Evolutionary conservation across 2,113 vertebrate species (phyloP).

Genomic region (Bubo blakistoni): DNA sequence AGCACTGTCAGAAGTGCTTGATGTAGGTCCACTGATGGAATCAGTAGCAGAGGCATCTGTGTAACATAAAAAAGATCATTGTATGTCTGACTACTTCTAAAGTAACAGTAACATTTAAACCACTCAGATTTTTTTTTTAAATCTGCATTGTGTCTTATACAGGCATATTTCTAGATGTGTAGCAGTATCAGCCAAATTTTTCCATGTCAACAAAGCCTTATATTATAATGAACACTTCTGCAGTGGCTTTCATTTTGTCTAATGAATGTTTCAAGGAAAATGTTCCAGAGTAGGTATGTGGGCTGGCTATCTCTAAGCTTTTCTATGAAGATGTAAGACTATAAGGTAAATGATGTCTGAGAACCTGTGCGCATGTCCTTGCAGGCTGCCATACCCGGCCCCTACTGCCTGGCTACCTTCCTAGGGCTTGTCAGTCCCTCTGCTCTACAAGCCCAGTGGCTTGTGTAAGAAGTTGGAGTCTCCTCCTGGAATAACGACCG

Average conservation of each 20-base stretch:
- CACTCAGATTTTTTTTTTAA: not conserved
- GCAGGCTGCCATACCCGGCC: not conserved
- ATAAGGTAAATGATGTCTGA: not conserved
- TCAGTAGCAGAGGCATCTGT: not conserved
- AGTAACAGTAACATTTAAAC: not conserved
- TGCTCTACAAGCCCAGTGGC: not conserved
- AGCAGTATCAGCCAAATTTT: not conserved
- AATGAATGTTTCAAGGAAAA: not conserved
- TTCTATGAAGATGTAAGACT: not conserved
- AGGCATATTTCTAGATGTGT: not conserved
- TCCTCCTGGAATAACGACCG: not conserved
- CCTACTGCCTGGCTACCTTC: not conserved
- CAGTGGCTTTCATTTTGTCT: not conserved
- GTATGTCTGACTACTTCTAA: not conserved
- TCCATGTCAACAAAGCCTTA: not conserved
- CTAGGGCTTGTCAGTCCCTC: not conserved
- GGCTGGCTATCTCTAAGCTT: not conserved
- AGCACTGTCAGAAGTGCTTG: not conserved
- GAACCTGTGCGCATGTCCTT: not conserved
- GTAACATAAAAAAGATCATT: not conserved
- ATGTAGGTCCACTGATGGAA: not conserved
- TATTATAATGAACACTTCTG: not conserved
- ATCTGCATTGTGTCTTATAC: not conserved
- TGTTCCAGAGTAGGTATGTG: fast-evolving
- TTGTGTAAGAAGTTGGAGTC: not conserved